Evolutionary conservation across 1,140 invertebrate species (phyloP).

Genomic region (Nilaparvata lugens): DNA sequence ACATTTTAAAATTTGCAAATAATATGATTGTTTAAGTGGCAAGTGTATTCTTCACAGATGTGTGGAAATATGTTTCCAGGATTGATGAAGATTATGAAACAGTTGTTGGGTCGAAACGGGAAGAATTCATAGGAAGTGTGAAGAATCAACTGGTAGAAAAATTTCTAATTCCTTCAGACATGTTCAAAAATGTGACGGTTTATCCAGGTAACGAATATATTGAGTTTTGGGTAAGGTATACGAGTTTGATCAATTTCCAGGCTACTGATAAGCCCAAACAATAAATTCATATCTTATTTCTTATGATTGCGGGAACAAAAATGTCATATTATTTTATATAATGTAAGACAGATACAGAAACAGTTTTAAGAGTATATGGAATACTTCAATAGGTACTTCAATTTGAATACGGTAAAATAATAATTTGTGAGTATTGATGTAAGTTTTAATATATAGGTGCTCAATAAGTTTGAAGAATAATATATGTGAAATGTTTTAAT

Average conservation of each 20-base stretch:
- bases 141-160: not conserved
- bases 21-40: no score
- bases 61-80: not conserved
- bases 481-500: no score
- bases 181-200: not conserved
- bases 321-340: not conserved
- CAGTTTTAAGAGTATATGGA: no score
- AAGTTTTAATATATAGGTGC: no score
- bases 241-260: not conserved
- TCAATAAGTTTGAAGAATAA: no score
- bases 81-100: not conserved
- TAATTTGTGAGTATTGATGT: no score
- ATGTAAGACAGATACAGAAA: no score
- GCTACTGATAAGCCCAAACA: not conserved
- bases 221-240: no score
- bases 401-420: no score
- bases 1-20: no score
- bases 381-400: no score
- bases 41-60: no score
- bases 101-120: not conserved
- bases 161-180: not conserved
- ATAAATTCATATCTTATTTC: not conserved
- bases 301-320: not conserved
- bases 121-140: not conserved
- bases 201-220: not conserved